Percentiles rank a stretch among this genome's conserved stretches.
phyloP scores from a whole-genome alignment of 2,888 invertebrate genomes.

The Parelbella ahira region DNA sequence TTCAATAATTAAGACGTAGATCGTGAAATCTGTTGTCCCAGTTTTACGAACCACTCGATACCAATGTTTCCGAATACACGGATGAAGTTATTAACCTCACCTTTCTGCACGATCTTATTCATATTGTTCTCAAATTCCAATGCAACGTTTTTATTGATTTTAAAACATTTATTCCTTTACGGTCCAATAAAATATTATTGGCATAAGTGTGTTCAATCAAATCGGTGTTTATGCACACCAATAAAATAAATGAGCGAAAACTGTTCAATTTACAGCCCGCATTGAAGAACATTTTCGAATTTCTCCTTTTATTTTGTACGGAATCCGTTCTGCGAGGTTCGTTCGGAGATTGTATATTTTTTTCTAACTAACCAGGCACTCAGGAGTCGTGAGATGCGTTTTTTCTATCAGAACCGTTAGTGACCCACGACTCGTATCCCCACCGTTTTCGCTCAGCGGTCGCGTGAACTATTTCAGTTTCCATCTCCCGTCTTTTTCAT shows the following conservation, averaged over 20 bases:
- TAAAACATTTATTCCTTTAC: constrained; percentile 2
- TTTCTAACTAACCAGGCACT: constrained; percentile 52
- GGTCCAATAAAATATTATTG: constrained; percentile 9
- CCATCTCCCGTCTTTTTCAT: constrained; percentile 29
- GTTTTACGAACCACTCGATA: no score
- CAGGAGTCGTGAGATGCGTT: constrained; percentile 67
- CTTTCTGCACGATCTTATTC: constrained; percentile 18
- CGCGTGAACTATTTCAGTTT: constrained; percentile 13
- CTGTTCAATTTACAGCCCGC: background rate
- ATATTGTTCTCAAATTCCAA: background rate
- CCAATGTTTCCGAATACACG: background rate
- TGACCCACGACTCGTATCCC: constrained; percentile 47
- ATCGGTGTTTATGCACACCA: constrained; percentile 4
- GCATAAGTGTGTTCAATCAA: constrained; percentile 10
- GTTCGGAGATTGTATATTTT: constrained; percentile 47
- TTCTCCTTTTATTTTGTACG: constrained; percentile 26
- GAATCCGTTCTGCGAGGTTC: constrained; percentile 36
- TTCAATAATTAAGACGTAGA: no score
- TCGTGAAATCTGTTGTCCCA: no score
- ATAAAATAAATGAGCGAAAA: constrained; percentile 23
- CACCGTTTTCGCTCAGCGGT: background rate
- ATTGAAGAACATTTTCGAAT: background rate
- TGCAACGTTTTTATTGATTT: no score
- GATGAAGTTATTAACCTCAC: constrained; percentile 21
- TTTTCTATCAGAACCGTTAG: constrained; percentile 60